Evolutionary conservation across 2,888 invertebrate species (phyloP).

Genomic region (Phytoseiulus persimilis): DNA sequence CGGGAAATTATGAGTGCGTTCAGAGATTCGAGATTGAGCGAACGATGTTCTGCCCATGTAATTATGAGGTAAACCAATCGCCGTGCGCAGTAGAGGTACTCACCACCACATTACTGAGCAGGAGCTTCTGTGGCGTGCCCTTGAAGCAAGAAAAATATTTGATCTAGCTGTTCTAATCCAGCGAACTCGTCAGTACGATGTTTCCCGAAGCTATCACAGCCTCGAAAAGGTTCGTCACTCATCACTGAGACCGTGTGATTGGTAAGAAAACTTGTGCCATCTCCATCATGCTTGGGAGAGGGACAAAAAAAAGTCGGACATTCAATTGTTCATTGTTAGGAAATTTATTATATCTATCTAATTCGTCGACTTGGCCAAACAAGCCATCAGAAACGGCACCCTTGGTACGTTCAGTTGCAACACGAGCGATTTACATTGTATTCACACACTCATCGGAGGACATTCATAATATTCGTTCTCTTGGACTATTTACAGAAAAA

Average conservation of each 20-base stretch:
- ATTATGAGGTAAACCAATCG: too few species aligned
- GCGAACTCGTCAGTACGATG: too few species aligned
- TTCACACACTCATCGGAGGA: neutral
- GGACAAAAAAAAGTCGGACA: neutral
- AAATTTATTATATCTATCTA: neutral
- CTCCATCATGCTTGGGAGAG: neutral
- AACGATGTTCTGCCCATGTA: too few species aligned
- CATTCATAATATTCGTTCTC: neutral
- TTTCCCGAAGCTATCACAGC: too few species aligned
- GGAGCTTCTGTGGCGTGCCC: neutral
- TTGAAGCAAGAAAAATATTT: neutral
- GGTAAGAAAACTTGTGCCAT: neutral
- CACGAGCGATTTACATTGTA: neutral
- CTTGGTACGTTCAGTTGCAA: neutral
- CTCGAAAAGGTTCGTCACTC: too few species aligned
- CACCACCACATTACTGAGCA: conserved; percentile 31
- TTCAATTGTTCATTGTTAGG: neutral
- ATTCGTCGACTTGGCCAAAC: neutral
- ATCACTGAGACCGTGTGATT: too few species aligned
- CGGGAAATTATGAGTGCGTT: neutral
- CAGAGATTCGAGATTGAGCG: neutral
- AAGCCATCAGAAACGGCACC: neutral
- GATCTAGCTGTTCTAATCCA: too few species aligned
- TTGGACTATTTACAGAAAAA: neutral
- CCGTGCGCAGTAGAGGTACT: neutral